Conservation (phyloP, 2,113 vertebrate species). For the Chiloscyllium plagiosum region DNA sequence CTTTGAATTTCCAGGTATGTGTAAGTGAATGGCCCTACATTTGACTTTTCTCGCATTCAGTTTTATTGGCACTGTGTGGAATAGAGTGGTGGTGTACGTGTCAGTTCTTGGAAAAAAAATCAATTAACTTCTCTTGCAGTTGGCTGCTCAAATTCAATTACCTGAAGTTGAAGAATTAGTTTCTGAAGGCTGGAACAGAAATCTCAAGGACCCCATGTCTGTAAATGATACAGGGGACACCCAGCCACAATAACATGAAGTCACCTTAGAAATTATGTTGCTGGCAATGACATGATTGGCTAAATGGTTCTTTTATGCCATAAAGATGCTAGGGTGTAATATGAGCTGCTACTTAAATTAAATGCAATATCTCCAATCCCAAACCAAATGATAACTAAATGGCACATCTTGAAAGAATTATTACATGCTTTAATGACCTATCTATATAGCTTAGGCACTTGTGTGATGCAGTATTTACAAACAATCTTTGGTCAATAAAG, state of each 20-base stretch:
- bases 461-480: conserved; percentile 52
- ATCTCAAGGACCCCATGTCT: not conserved
- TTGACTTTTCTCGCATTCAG: not conserved
- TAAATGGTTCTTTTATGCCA: not conserved
- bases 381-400: conserved; percentile 11
- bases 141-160: not conserved
- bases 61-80: not conserved
- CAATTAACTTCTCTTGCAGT: not conserved
- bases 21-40: not conserved
- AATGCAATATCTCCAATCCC: not conserved
- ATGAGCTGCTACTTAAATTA: not conserved
- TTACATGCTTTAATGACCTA: not conserved
- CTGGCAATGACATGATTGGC: too few species aligned
- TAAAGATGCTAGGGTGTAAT: not conserved
- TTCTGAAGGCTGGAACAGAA: not conserved
- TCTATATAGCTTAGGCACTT: conserved; percentile 54
- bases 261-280: not conserved
- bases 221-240: not conserved
- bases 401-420: conserved; percentile 17
- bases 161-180: not conserved
- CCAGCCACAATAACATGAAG: not conserved
- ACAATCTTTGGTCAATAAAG: conserved; percentile 55
- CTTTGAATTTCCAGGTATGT: not conserved
- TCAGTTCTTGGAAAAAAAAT: not conserved
- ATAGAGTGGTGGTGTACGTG: not conserved